Percentiles rank a stretch among this genome's conserved stretches.
These are phyloP conservation scores for Phrynocephalus versicolor DNA, from an alignment of 2,113 vertebrate species.

Conservation along the genomic window DNA sequence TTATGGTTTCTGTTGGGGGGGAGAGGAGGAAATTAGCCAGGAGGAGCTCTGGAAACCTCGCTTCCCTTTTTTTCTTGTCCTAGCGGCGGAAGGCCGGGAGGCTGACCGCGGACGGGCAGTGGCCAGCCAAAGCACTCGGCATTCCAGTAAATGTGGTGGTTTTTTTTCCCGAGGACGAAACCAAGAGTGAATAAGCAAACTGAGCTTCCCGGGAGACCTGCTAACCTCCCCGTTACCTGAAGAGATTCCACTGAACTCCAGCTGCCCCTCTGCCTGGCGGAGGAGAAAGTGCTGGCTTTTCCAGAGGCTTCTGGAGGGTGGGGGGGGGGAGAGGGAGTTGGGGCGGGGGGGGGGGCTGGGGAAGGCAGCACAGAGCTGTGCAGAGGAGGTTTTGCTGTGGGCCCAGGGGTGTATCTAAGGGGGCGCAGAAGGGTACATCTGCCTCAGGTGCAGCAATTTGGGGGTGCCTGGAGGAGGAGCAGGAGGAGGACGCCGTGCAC, in stretches of 20 bases:
- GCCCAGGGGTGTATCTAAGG: too few relatives aligned
- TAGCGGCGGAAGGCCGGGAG: neutral
- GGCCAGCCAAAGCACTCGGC: neutral
- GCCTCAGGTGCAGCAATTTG: too few relatives aligned
- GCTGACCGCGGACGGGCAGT: neutral
- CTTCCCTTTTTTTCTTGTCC: neutral
- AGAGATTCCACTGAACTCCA: neutral
- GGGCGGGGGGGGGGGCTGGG: too few relatives aligned
- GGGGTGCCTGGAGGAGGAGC: too few relatives aligned
- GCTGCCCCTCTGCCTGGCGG: neutral
- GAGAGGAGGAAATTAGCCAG: neutral
- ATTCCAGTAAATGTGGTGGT: constrained; percentile 5
- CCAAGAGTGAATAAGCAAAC: neutral
- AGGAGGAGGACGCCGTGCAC: too few relatives aligned
- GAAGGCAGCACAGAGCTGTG: too few relatives aligned
- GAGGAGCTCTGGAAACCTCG: neutral
- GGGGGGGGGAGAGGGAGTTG: neutral
- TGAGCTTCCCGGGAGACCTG: neutral
- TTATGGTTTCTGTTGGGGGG: neutral
- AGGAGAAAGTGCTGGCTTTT: neutral
- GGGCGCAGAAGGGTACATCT: too few relatives aligned
- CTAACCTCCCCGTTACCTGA: neutral
- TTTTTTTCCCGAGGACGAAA: neutral
- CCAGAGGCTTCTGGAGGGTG: neutral
- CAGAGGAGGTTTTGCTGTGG: too few relatives aligned